Evolutionary conservation across 2,113 vertebrate species (phyloP).

Genomic region (Calypte anna): DNA sequence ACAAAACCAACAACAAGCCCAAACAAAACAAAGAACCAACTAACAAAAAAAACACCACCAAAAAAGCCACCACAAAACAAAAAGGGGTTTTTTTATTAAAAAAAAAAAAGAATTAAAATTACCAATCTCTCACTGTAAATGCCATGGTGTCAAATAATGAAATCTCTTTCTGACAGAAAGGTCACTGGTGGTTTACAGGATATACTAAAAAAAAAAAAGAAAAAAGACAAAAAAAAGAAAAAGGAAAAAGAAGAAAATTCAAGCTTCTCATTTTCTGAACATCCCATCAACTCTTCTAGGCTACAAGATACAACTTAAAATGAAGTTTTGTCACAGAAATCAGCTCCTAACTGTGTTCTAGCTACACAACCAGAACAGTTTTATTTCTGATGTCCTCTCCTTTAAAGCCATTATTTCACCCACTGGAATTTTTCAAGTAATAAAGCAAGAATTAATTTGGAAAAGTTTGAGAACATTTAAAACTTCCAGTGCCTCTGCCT

Average conservation of each 20-base stretch:
- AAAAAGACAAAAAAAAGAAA: too few relatives aligned
- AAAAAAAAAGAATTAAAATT: background rate
- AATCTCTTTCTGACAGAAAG: slow-evolving; percentile 33
- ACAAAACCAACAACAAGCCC: too few relatives aligned
- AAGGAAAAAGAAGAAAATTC: background rate
- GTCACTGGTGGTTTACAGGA: slow-evolving; percentile 38
- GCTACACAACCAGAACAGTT: background rate
- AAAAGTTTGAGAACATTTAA: background rate
- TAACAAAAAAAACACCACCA: too few relatives aligned
- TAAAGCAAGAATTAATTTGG: background rate
- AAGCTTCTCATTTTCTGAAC: background rate
- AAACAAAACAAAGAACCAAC: too few relatives aligned
- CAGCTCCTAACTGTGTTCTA: background rate
- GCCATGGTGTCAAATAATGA: slow-evolving; percentile 11
- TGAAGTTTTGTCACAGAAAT: slow-evolving; percentile 48
- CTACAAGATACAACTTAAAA: slow-evolving; percentile 48
- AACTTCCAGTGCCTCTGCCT: background rate
- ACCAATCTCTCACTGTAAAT: slow-evolving; percentile 31
- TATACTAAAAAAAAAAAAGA: background rate
- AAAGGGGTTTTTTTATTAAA: too few relatives aligned
- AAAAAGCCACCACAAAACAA: too few relatives aligned
- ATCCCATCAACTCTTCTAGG: background rate
- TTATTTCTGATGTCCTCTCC: background rate
- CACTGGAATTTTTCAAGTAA: slow-evolving; percentile 35
- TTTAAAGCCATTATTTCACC: slow-evolving; percentile 58